These are phyloP conservation scores for Antennarius striatus DNA, from an alignment of 2,113 vertebrate genomes.

Conservation along the genomic window DNA sequence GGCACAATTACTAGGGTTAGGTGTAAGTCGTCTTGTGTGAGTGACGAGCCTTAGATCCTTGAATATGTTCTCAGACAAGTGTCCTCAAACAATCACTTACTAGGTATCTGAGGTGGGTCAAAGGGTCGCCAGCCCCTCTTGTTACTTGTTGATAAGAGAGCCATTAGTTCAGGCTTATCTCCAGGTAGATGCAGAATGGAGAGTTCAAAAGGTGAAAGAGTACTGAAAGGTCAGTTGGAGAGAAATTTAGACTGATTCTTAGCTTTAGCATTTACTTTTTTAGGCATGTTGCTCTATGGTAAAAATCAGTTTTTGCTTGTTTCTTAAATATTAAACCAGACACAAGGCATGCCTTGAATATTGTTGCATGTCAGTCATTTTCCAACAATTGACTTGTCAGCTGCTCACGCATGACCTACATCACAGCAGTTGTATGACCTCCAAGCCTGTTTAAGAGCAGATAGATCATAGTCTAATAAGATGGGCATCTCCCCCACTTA, in stretches of 20 bases:
- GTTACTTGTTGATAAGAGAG: constrained; percentile 69
- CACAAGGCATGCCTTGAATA: constrained; percentile 2
- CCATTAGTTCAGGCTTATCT: constrained; percentile 66
- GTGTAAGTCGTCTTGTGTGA: constrained; percentile 13
- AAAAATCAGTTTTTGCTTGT: neutral
- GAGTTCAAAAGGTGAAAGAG: constrained; percentile 65
- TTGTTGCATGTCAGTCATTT: constrained; percentile 7
- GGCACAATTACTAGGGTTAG: neutral
- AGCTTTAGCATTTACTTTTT: constrained; percentile 10
- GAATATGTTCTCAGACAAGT: constrained; percentile 59
- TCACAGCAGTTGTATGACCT: constrained; percentile 56
- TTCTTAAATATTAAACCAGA: constrained; percentile 9
- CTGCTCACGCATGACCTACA: constrained; percentile 66
- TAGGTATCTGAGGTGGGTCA: constrained; percentile 58
- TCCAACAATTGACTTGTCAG: constrained; percentile 61
- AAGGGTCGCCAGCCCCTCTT: constrained; percentile 56
- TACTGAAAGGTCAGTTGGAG: constrained; percentile 49
- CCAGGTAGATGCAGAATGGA: constrained; percentile 55
- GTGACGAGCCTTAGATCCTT: constrained; percentile 41
- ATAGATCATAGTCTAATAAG: constrained; percentile 69
- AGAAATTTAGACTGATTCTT: constrained; percentile 20
- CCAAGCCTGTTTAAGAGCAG: constrained; percentile 60
- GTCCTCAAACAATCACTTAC: constrained; percentile 66
- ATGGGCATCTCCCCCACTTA: constrained; percentile 53
- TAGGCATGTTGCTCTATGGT: constrained; percentile 4